These are phyloP conservation scores for Euschistus heros DNA, from an alignment of 1,140 invertebrate genomes.

Conservation along the genomic window DNA sequence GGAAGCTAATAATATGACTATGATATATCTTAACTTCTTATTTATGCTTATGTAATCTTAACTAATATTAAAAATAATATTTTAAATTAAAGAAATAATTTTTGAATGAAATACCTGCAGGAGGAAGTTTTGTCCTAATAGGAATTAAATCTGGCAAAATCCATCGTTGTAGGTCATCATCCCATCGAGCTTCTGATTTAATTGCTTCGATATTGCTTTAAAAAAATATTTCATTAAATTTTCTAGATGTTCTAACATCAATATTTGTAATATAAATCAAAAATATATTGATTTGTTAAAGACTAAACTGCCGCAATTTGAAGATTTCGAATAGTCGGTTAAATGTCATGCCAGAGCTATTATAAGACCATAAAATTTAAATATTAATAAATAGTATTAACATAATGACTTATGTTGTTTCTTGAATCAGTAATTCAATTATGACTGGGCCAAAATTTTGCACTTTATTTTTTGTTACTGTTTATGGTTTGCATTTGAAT, in stretches of 20 bases:
- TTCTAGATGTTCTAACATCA: no score
- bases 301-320: no score
- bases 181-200: conserved; percentile 59
- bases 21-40: not conserved
- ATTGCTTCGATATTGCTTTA: conserved; percentile 52
- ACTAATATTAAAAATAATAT: not conserved
- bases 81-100: no score
- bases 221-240: conserved; percentile 18
- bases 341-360: no score
- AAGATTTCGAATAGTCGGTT: no score
- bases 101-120: conserved; percentile 41
- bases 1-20: not conserved
- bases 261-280: no score
- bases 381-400: no score
- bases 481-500: not conserved
- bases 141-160: conserved; percentile 54
- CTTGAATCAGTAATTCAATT: no score
- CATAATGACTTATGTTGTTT: no score
- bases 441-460: not conserved
- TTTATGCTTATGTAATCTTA: not conserved
- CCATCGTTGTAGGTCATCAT: conserved; percentile 64
- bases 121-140: conserved; percentile 55
- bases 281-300: no score
- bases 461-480: conserved; percentile 1
- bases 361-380: no score